These are phyloP conservation scores for Dryococelus australis DNA, from an alignment of 2,888 invertebrate genomes.

Conservation along the genomic window DNA sequence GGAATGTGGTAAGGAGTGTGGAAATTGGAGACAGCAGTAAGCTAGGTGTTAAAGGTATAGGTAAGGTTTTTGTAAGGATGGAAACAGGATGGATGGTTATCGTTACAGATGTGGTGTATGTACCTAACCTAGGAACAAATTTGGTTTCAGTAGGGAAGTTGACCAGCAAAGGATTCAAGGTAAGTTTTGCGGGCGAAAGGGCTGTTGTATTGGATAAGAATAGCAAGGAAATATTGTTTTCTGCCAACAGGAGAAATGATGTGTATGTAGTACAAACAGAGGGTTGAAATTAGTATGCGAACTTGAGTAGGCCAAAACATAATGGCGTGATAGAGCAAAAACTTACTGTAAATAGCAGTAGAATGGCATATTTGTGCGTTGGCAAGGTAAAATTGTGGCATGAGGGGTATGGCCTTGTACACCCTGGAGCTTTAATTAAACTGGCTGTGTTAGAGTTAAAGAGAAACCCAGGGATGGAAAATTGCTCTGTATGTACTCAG, in stretches of 20 bases:
- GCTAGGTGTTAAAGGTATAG: too few relatives aligned
- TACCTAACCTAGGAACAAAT: too few relatives aligned
- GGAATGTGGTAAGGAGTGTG: background rate
- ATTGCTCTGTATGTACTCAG: background rate
- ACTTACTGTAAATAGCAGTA: background rate
- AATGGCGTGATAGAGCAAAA: too few relatives aligned
- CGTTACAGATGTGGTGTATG: conserved; percentile 13
- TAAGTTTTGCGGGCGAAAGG: background rate
- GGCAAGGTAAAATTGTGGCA: background rate
- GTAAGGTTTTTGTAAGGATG: conserved; percentile 12
- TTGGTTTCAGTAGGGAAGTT: too few relatives aligned
- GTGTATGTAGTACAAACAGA: too few relatives aligned
- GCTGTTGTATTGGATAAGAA: background rate
- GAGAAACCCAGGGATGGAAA: too few relatives aligned
- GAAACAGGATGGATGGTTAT: background rate
- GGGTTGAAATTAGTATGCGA: too few relatives aligned
- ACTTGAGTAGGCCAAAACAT: too few relatives aligned
- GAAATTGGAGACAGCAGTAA: conserved; percentile 28
- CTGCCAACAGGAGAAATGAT: conserved; percentile 6
- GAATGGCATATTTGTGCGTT: background rate
- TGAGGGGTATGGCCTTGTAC: background rate
- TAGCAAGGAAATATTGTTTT: conserved; percentile 17
- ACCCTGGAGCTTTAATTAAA: background rate
- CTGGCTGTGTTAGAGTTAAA: background rate
- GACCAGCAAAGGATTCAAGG: too few relatives aligned